Evolutionary conservation across 2,888 invertebrate species (phyloP).

Genomic region (Tetragonisca angustula): DNA sequence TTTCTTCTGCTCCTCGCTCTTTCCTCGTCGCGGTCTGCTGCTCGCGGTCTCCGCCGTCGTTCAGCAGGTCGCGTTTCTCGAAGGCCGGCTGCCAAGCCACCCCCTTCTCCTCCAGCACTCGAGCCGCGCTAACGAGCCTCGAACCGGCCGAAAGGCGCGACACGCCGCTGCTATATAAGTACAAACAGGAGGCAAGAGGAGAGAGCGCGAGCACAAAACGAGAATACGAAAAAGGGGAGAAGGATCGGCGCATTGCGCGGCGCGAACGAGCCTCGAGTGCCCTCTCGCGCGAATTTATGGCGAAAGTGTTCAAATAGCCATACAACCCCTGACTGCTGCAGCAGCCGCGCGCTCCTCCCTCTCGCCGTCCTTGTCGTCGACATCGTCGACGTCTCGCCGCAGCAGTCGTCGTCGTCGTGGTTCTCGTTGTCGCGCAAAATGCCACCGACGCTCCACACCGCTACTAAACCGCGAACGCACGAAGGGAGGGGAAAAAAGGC

Average conservation of each 20-base stretch:
- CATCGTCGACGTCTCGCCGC: background rate
- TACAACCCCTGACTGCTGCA: constrained; percentile 55
- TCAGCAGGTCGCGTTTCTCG: constrained; percentile 14
- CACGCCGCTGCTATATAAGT: constrained; percentile 23
- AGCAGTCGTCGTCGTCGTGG: constrained; percentile 22
- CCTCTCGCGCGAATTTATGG: constrained; percentile 73
- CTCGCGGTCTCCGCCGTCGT: background rate
- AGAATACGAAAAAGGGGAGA: constrained; percentile 40
- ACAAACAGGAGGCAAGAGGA: constrained; percentile 30
- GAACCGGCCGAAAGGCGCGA: constrained; percentile 66
- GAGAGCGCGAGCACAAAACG: constrained; percentile 20
- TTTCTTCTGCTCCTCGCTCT: constrained; percentile 45
- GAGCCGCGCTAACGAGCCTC: constrained; percentile 72
- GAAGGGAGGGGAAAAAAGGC: constrained; percentile 34
- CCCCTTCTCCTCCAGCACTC: constrained; percentile 14
- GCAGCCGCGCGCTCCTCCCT: constrained; percentile 7
- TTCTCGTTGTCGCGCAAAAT: constrained; percentile 57
- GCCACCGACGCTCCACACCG: constrained; percentile 47
- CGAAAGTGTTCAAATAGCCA: constrained; percentile 72
- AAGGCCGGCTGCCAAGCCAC: constrained; percentile 31
- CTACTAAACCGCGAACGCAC: constrained; percentile 49
- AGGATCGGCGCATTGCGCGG: constrained; percentile 53
- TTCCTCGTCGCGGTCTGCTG: background rate
- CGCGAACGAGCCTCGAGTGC: constrained; percentile 69
- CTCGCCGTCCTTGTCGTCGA: constrained; percentile 28